A percentile compares a stretch with the other conserved stretches of the same genome.
phyloP scores from a whole-genome alignment of 1,140 invertebrate species.

The Drosophila lacteicornis region DNA sequence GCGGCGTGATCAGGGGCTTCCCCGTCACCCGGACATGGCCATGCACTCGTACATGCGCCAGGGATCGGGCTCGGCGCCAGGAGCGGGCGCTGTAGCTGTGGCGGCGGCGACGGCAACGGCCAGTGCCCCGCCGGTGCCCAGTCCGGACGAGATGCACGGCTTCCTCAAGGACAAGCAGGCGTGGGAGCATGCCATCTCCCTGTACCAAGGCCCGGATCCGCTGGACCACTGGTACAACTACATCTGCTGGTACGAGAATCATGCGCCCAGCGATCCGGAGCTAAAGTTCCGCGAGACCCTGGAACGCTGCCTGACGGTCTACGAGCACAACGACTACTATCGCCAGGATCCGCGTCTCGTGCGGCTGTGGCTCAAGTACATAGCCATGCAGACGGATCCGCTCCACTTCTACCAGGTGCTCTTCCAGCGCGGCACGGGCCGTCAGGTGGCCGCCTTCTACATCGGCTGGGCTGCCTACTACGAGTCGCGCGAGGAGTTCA shows the following conservation, averaged over 20 bases:
- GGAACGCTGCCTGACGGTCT: constrained; percentile 91
- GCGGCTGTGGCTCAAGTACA: constrained; percentile 95
- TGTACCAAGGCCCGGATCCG: constrained; percentile 94
- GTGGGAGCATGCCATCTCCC: constrained; percentile 92
- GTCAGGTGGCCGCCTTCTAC: constrained; percentile 91
- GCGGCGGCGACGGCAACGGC: constrained; percentile 1
- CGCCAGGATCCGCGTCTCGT: constrained; percentile 93
- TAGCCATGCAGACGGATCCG: constrained; percentile 91
- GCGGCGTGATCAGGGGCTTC: constrained; percentile 8
- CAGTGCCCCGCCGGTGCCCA: constrained; percentile 32
- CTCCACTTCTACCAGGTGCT: constrained; percentile 91
- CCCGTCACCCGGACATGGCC: constrained; percentile 50
- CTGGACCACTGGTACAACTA: constrained; percentile 95
- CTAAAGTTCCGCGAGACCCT: constrained; percentile 90
- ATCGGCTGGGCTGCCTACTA: constrained; percentile 93
- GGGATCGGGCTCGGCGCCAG: constrained; percentile 37
- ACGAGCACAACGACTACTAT: constrained; percentile 92
- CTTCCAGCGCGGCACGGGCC: constrained; percentile 90
- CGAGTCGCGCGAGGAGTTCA: constrained; percentile 90
- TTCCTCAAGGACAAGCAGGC: constrained; percentile 85
- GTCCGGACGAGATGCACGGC: constrained; percentile 75
- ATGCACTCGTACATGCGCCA: constrained; percentile 74
- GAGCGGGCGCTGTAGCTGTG: constrained; percentile 14
- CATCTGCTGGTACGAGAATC: constrained; percentile 95
- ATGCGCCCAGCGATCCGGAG: constrained; percentile 93